phyloP scores from a whole-genome alignment of 30 jellyfish, hydroid and myxozoan genomes.

The Rhopilema esculentum region DNA sequence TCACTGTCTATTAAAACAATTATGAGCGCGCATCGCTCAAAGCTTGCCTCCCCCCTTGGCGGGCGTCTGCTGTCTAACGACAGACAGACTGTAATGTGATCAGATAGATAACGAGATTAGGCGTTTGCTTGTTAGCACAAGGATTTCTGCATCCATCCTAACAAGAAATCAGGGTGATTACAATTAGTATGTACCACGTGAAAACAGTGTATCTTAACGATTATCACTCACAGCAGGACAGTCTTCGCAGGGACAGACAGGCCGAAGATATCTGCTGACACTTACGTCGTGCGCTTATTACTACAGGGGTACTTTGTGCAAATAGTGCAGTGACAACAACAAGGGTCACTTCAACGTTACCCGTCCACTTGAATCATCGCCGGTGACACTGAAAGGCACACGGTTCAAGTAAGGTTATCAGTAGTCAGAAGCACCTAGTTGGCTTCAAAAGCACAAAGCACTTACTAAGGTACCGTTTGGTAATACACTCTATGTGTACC shows the following conservation, averaged over 20 bases:
- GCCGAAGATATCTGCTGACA: slow-evolving; percentile 76
- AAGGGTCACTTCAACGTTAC: not conserved
- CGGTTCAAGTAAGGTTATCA: not conserved
- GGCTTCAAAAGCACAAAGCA: not conserved
- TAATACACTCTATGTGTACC: not conserved
- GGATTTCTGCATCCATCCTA: slow-evolving; percentile 47
- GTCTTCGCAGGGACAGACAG: slow-evolving; percentile 84
- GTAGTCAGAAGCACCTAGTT: not conserved
- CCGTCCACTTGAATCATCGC: not conserved
- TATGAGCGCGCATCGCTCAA: slow-evolving; percentile 62
- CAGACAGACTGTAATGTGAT: slow-evolving; percentile 73
- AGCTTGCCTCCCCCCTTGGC: slow-evolving; percentile 76
- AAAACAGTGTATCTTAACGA: slow-evolving; percentile 81
- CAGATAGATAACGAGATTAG: slow-evolving; percentile 64
- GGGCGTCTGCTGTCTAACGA: slow-evolving; percentile 59
- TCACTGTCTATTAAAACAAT: slow-evolving; percentile 15
- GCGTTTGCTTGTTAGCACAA: slow-evolving; percentile 51
- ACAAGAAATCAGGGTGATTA: slow-evolving; percentile 62
- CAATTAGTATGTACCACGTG: slow-evolving; percentile 81
- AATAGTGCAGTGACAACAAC: slow-evolving; percentile 14
- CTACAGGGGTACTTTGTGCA: slow-evolving; percentile 61
- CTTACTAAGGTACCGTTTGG: not conserved
- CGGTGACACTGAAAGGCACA: not conserved
- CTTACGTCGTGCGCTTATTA: slow-evolving; percentile 22
- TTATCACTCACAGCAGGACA: slow-evolving; percentile 88